These are phyloP conservation scores for Chionomys nivalis DNA, from an alignment of 2,113 vertebrate species.

Conservation along the genomic window DNA sequence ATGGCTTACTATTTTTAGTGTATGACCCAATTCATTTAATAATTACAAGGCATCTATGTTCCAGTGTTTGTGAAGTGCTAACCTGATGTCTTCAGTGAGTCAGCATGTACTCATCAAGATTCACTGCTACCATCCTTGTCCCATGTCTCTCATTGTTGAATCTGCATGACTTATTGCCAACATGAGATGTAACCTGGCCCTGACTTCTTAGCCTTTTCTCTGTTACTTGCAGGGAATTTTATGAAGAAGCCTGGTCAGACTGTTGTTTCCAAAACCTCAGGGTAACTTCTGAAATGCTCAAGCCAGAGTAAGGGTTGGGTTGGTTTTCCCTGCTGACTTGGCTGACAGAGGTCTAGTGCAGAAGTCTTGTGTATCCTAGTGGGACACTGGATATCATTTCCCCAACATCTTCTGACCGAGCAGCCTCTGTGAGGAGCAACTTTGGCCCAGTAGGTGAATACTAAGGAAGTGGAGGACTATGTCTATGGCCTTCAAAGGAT, in stretches of 20 bases:
- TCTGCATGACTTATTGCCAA: not conserved
- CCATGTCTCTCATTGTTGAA: not conserved
- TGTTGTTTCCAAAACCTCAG: slow-evolving; percentile 84
- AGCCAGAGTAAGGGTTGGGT: not conserved
- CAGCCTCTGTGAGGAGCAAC: not conserved
- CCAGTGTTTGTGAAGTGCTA: too few species aligned
- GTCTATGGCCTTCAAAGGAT: not conserved
- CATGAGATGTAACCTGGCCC: not conserved
- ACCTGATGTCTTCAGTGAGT: not conserved
- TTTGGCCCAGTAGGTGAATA: not conserved
- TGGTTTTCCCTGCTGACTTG: slow-evolving; percentile 6
- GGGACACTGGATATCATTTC: not conserved
- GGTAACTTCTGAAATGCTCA: slow-evolving; percentile 86
- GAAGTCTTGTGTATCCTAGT: not conserved
- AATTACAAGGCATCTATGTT: not conserved
- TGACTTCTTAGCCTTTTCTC: slow-evolving; percentile 54
- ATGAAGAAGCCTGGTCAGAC: slow-evolving; percentile 86
- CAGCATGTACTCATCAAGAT: not conserved
- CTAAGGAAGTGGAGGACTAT: not conserved
- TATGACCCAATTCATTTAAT: not conserved
- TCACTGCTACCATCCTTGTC: accelerated
- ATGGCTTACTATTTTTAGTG: not conserved
- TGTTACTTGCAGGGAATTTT: slow-evolving; percentile 84
- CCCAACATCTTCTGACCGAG: not conserved
- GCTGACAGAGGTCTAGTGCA: not conserved